phyloP scores from a whole-genome alignment of 35 echinoderm and acorn worm species.

The Strongylocentrotus purpuratus region DNA sequence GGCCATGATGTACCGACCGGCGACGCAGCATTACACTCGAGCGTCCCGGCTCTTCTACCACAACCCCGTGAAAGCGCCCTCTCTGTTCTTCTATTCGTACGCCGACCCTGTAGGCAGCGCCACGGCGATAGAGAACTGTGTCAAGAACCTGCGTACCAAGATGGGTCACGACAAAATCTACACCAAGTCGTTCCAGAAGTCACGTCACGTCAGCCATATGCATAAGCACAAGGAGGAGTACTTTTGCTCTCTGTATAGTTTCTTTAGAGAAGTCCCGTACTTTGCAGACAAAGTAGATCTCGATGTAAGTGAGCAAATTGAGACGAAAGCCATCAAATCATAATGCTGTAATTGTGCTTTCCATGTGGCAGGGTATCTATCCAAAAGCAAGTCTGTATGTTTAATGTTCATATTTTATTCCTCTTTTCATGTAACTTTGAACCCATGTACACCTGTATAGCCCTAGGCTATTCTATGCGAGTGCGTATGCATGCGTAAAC shows the following conservation, averaged over 20 bases:
- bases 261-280: conserved; percentile 65
- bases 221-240: conserved; percentile 83
- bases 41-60: conserved; percentile 70
- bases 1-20: conserved; percentile 45
- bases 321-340: neutral
- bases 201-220: conserved; percentile 84
- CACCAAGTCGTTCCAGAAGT: conserved; percentile 80
- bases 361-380: too few species aligned
- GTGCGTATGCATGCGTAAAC: too few species aligned
- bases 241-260: conserved; percentile 53
- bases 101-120: conserved; percentile 71
- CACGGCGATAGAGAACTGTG: conserved; percentile 44
- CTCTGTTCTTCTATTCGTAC: conserved; percentile 87
- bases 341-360: neutral
- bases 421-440: too few species aligned
- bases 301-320: conserved; percentile 12
- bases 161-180: conserved; percentile 72
- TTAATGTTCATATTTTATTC: too few species aligned
- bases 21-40: conserved; percentile 65
- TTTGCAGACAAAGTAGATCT: conserved; percentile 56
- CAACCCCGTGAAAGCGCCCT: conserved; percentile 71
- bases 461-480: too few species aligned
- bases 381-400: too few species aligned
- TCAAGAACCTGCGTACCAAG: conserved; percentile 41
- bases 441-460: too few species aligned